Conservation (phyloP, 2,113 vertebrate species). For the Agelaius phoeniceus region DNA sequence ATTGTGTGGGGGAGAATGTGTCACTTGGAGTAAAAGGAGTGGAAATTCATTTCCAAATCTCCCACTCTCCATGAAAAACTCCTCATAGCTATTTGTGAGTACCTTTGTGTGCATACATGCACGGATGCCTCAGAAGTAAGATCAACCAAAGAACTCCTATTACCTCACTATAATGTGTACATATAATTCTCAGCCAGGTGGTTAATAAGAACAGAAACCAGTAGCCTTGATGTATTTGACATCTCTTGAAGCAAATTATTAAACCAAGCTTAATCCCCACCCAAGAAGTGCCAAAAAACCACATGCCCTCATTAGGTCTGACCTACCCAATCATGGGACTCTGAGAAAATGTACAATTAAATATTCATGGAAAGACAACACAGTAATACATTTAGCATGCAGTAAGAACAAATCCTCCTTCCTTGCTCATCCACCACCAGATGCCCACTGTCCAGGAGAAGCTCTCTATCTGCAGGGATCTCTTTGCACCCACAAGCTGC, state of each 20-base stretch:
- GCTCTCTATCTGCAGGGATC: background rate
- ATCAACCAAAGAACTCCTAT: background rate
- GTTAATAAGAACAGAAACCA: background rate
- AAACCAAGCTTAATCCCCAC: background rate
- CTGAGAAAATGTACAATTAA: background rate
- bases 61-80: background rate
- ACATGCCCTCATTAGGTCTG: background rate
- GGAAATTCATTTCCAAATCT: background rate
- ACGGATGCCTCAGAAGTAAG: background rate
- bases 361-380: background rate
- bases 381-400: background rate
- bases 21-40: constrained; percentile 5
- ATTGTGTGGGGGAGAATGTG: background rate
- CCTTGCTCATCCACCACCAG: background rate
- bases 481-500: background rate
- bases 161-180: background rate
- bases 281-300: background rate
- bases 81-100: background rate
- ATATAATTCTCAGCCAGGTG: background rate
- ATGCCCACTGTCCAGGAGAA: background rate
- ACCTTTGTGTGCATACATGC: background rate
- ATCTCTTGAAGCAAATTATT: background rate
- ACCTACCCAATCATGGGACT: background rate
- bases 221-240: background rate
- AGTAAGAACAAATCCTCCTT: background rate